Evolutionary conservation across 2,888 invertebrate species (phyloP), one percentile per base, ranked within the genome.

Genomic region (Lysandra coridon): DNA sequence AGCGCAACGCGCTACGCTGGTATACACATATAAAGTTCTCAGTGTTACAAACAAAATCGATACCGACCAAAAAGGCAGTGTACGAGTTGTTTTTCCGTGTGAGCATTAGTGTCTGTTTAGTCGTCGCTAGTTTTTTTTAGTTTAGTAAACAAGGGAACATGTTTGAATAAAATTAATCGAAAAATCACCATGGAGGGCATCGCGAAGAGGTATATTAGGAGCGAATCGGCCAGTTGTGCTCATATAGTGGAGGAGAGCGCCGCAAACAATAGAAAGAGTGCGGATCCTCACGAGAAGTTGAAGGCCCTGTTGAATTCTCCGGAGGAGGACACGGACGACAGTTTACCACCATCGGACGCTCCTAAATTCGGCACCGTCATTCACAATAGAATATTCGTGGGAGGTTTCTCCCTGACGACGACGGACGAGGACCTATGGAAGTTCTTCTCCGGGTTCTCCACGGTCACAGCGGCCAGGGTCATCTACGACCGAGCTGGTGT

Each of bases 331-430:
- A 91, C 91, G 0, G 94, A 95, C 78, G 95, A 95, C 80, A 88
- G 89, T 17, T 87, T 93, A 1, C 93, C 93, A 4, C 93, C 94
- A 0, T 90, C 92, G 1, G 93, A 92, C 87, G 96, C 91, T 83
- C 96, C 92, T 1, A 96, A 96, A 87, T 96, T 96, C 84, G 98
- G 96, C 83, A 98, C 98, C 57, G 95, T 98, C 81, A 98, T 99
- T 85, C 99, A 99, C 81, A 99, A 99, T 91, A 95, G 99, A 86
- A 98, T 99, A 87, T 99, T 99, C 92, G 99, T 99, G 78, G 99
- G 99, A 80, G 99, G 99, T 40, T 99, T 99, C 87, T 97, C 98
- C 80, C 96, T 98, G 86, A 98, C 97, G 87, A 99, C 99, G 75
- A 98, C 98, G 78, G 99, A 99, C 92, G 97, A 97, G 79, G 99